Evolutionary conservation across 2,888 invertebrate species (phyloP), one percentile per base, ranked within the genome.

Genomic region (Chloromyia formosa): DNA sequence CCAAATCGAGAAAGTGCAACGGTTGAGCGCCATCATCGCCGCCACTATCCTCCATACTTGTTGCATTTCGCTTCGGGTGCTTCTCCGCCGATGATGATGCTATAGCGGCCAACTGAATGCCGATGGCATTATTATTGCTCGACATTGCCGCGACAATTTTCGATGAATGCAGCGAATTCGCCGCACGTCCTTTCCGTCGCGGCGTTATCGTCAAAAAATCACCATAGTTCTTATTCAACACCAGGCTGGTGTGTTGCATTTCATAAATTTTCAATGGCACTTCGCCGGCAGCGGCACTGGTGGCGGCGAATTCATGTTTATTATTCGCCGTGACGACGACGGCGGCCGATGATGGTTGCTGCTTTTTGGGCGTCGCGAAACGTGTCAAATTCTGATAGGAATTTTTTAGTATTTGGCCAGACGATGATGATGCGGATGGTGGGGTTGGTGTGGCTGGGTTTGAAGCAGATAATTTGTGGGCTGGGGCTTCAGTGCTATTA

Each of bases 141-240:
- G 64, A 45, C 5, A 10, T 49, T 9, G 16, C 62, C 27, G 66
- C 61, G 0, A 27, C 54, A 12, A 75, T 75, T 64, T 73, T 68
- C 10, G 76, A 49, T 3, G 49, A 14, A 23, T 14, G 66, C 12
- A 74, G 73, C 45, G 78, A 78, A 12, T 78, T 75, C 3, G 79
- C 75, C 4, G 79, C 66, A 68, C 81, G 81, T 4, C 81, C 81
- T 54, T 81, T 82, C 12, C 82, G 82, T 16, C 82, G 79, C 0
- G 83, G 82, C n/a, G 82, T 82, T 56, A 82, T 81, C 3, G 83
- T 83, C 16, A 83, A 78, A 77, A 83, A 83, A 72, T 84, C 83
- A 22, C 82, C 83, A 77, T 84, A 84, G 74, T 81, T 81, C 77
- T 83, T 83, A 73, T 82, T 83, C 66, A 82, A 80, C 60, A 80